These are phyloP conservation scores for Siphamia tubifer DNA, from an alignment of 2,113 vertebrate species.

Conservation along the genomic window DNA sequence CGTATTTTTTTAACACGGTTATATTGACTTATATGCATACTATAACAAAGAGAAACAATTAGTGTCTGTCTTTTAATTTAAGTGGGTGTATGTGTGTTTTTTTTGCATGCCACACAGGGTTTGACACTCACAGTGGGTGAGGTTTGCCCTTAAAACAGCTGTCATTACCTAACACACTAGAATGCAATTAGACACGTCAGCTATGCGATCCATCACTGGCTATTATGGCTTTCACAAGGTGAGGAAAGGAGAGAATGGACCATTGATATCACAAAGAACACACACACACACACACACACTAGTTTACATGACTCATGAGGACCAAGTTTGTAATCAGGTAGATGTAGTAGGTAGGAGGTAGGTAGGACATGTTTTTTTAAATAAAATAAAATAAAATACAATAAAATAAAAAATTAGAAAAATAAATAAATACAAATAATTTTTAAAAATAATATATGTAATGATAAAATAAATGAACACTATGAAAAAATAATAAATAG, in stretches of 20 bases:
- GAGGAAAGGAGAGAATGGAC: slow-evolving; percentile 76
- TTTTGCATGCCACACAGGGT: slow-evolving; percentile 78
- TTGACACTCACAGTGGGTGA: slow-evolving; percentile 90
- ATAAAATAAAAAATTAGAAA: too few relatives aligned
- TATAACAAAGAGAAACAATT: background rate
- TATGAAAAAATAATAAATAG: too few relatives aligned
- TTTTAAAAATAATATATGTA: too few relatives aligned
- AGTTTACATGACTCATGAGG: too few relatives aligned
- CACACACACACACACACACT: slow-evolving; percentile 6
- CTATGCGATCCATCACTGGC: slow-evolving; percentile 87
- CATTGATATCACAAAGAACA: slow-evolving; percentile 15
- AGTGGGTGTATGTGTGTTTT: slow-evolving; percentile 15
- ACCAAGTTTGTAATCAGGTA: too few relatives aligned
- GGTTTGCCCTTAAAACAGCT: slow-evolving; percentile 89
- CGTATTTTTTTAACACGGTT: background rate
- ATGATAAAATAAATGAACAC: too few relatives aligned
- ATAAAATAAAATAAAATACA: too few relatives aligned
- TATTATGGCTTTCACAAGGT: slow-evolving; percentile 89
- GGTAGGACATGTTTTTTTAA: too few relatives aligned
- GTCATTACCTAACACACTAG: slow-evolving; percentile 88
- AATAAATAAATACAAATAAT: too few relatives aligned
- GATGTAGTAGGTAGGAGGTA: too few relatives aligned
- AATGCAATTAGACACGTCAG: slow-evolving; percentile 93
- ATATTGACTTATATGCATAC: background rate
- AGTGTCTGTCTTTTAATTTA: slow-evolving; percentile 1